Evolutionary conservation across 2,113 vertebrate species (phyloP), one percentile per base, ranked within the genome.

Genomic region (Zosterops pallidus): DNA sequence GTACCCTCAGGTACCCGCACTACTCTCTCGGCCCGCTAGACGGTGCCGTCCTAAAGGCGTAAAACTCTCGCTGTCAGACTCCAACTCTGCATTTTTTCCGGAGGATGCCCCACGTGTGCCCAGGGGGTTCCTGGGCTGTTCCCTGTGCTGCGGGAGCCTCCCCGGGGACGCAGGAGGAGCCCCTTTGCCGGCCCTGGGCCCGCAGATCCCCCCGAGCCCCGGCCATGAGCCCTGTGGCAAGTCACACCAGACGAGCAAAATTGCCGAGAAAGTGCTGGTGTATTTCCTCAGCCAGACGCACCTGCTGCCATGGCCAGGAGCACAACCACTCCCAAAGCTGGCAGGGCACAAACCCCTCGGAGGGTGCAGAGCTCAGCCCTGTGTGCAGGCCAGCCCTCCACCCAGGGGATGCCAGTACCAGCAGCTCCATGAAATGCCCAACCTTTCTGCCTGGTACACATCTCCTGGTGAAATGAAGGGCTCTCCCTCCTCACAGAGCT

Each of bases 1-100:
- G 29, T 8, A 11, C 0, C 33, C 25, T 50, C 39, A 21, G 44
- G 19, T 47, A 2, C 18, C 2, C 56, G 93, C 9, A 24, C 22
- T 47, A 3, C 90, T 33, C 9, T 3, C 57, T 46, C 0, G 8
- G 18, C 41, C 95, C 98, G 77, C 97, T 75, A 97, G 98, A 95
- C 77, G 92, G 97, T n/a, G 81, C 95, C 56, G 39, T 95, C 81
- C 76, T 87, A 92, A 72, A 95, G 95, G 80, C 35, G 0, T 86
- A 94, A 17, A 37, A 3, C 10, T 9, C 14, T 8, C 4, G 1
- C 14, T 4, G 23, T 3, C 0, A 2, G 18, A 8, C 5, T 6
- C 23, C 31, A 11, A 2, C 22, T 8, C 22, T 0, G 53, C 11
- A 11, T 10, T 17, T 14, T 10, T 29, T 3, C 46, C 3, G 57